Evolutionary conservation across 1,140 invertebrate genomes (phyloP), one percentile per base, ranked within the genome.

Genomic region (Leptinotarsa defecta): DNA sequence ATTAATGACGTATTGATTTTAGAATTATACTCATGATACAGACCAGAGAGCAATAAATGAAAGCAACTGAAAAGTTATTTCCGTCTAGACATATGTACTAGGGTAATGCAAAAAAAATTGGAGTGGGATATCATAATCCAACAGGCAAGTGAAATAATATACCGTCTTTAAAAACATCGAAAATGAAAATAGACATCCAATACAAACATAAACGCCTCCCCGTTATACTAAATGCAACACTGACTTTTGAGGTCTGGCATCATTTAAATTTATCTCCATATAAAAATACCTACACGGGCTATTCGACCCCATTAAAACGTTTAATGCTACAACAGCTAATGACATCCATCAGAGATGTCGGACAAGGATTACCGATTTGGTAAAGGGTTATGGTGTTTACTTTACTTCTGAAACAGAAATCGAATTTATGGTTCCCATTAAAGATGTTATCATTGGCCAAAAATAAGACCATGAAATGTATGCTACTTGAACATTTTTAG

Each of bases 211-310:
- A 43, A 43, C 34, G 34, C 34, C 34, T 43, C 34, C 34, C 34
- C 34, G 34, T 43, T 43, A 43, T 43, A 43, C 34, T 43, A 15
- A 19, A 57, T 57, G 52, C 52, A 57, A 8, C 13, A 57, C n/a
- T 57, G 52, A 57, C 4, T 17, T 17, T 19, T 4, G 15, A 17
- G 3, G 6, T 17, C 52, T 57, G 52, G n/a, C 52, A 17, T 19
- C 52, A 57, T 57, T 57, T n/a, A 3, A 57, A 57, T 57, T 57
- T 57, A 57, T 57, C n/a, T 5, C 52, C 52, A 57, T 57, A 57
- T 57, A 57, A 57, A 57, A 57, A 57, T 57, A 57, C n/a, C 52
- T 57, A 57, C n/a, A 57, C 15, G 52, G 52, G 52, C 52, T 57
- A 57, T 57, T 57, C 52, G n/a, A 57, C 52, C 52, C 52, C 52